Percentiles rank a stretch among this genome's conserved stretches.
phyloP scores from a whole-genome alignment of 2,888 invertebrate genomes.

The Stomorhina lunata region DNA sequence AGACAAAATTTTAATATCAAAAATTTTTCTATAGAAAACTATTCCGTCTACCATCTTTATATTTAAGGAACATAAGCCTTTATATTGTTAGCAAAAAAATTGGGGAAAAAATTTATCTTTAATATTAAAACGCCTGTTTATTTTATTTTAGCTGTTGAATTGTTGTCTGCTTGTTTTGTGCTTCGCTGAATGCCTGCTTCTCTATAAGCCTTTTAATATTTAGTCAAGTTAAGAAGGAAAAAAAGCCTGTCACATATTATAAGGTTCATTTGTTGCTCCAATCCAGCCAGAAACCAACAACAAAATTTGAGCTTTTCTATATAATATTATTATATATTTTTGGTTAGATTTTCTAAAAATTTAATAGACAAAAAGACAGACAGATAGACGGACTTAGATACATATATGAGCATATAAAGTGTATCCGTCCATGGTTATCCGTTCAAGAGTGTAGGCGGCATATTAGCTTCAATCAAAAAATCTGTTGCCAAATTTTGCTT shows the following conservation, averaged over 20 bases:
- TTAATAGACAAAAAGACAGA: slow-evolving; percentile 8
- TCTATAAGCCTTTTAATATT: slow-evolving; percentile 42
- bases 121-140: slow-evolving; percentile 63
- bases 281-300: slow-evolving; percentile 22
- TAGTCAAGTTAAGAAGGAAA: slow-evolving; percentile 50
- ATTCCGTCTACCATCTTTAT: not conserved
- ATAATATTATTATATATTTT: slow-evolving; percentile 15
- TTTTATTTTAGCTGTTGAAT: slow-evolving; percentile 48
- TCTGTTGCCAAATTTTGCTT: slow-evolving; percentile 64
- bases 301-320: slow-evolving; percentile 5
- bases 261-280: slow-evolving; percentile 56
- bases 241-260: slow-evolving; percentile 63
- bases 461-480: slow-evolving; percentile 69
- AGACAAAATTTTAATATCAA: no score
- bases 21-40: no score
- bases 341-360: slow-evolving; percentile 5
- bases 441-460: slow-evolving; percentile 67
- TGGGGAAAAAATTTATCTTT: slow-evolving; percentile 42
- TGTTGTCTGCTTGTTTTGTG: slow-evolving; percentile 57
- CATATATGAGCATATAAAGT: slow-evolving; percentile 48
- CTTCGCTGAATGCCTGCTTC: slow-evolving; percentile 46
- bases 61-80: not conserved
- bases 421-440: no score
- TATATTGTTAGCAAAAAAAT: not conserved
- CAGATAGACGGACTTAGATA: no score